Evolutionary conservation across 2,888 invertebrate genomes (phyloP).

Genomic region (Ormia ochracea): DNA sequence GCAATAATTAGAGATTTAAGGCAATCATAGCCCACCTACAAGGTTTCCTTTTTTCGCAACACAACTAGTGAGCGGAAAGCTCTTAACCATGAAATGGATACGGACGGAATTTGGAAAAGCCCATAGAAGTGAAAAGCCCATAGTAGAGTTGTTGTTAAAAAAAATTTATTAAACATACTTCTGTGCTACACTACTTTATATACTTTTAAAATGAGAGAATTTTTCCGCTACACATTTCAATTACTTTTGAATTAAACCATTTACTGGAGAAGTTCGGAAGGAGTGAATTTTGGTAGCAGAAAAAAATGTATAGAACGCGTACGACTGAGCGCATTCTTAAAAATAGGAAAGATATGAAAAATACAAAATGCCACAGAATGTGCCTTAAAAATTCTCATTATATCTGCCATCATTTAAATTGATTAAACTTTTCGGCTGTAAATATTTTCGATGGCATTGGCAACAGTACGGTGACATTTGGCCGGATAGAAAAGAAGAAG

Average conservation of each 20-base stretch:
- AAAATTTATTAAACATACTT: too few species aligned
- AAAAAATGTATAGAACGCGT: background rate
- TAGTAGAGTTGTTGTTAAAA: too few species aligned
- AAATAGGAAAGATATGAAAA: slow-evolving; percentile 28
- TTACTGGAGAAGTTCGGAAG: slow-evolving; percentile 3
- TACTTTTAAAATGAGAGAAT: background rate
- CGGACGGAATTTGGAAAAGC: too few species aligned
- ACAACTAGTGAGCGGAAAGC: too few species aligned
- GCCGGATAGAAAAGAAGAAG: background rate
- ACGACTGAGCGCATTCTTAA: background rate
- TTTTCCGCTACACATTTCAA: background rate
- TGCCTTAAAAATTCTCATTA: slow-evolving; percentile 14
- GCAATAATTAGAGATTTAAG: background rate
- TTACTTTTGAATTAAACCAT: slow-evolving; percentile 33
- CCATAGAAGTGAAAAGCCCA: too few species aligned
- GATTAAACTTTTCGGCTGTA: background rate
- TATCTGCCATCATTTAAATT: slow-evolving; percentile 25
- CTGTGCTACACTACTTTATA: too few species aligned
- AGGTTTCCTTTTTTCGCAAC: too few species aligned
- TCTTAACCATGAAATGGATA: too few species aligned
- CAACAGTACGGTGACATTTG: background rate
- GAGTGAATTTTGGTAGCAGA: slow-evolving; percentile 12
- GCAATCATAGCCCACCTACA: too few species aligned
- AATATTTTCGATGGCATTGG: background rate
- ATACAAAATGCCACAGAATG: background rate